Base-by-base conservation (phyloP, 2,113 vertebrate genomes). In the Hyperopisus bebe region DNA sequence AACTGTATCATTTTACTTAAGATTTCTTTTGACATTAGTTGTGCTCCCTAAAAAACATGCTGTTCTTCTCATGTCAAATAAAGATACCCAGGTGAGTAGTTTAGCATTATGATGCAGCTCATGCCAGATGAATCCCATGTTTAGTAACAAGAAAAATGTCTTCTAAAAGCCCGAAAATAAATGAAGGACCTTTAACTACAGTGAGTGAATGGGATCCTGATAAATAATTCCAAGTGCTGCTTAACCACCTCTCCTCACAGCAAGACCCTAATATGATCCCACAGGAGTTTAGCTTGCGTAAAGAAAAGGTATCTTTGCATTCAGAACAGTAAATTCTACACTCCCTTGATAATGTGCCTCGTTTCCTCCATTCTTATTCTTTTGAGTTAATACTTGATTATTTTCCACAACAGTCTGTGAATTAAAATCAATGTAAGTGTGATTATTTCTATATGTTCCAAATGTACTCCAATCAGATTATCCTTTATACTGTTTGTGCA, bases 221-320 rank as follows among this genome's bases (percentile, higher is more conserved):
- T 96, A 97, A 97, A 97, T 96, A 96, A 97, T 97, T 96, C 96
- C 94, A 94, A 94, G 93, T 94, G 95, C 95, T 96, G 95, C 96
- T 94, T 95, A 96, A 96, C 95, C 94, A 96, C 95, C 94, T 96
- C 95, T 95, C 95, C 95, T 96, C 96, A 95, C 95, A 97, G 95
- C 93, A 92, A 96, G 95, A 94, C 95, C 94, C 96, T 97, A 96
- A 97, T 97, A 96, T 97, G 95, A 96, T 97, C 96, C 95, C 95
- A 93, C 90, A 96, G 95, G 96, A 96, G 95, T 94, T 86, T 93
- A 93, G 92, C 94, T 93, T 85, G 93, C 94, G 95, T 94, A 95
- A 95, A 93, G 95, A 96, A 95, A 95, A 96, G 53, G 95, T 96
- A 96, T 95, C 94, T 94, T 96, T 96, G 62, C 95, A 95, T 95